These are phyloP conservation scores for Glossophaga mutica DNA, from an alignment of 2,797 vertebrate species.

Conservation along the genomic window DNA sequence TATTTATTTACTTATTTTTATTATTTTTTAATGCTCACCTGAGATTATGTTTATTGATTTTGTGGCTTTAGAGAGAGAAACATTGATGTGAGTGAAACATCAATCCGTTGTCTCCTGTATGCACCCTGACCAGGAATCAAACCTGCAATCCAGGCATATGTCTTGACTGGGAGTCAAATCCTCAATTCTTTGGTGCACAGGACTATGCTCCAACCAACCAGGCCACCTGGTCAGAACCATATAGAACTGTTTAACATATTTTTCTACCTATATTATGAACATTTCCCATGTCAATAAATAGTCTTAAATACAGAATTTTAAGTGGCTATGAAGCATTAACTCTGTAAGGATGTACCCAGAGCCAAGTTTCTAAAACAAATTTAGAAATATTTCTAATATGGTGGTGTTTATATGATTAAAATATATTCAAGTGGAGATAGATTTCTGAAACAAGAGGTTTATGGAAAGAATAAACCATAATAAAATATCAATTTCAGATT, in stretches of 20 bases:
- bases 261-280: background rate
- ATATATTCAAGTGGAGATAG: slow-evolving; percentile 40
- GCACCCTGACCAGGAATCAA: background rate
- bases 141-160: background rate
- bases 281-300: background rate
- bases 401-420: slow-evolving; percentile 38
- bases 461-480: slow-evolving; percentile 37
- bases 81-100: background rate
- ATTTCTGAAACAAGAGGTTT: slow-evolving; percentile 47
- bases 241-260: background rate
- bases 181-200: background rate
- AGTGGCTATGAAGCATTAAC: background rate
- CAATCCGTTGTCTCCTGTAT: background rate
- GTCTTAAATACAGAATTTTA: background rate
- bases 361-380: slow-evolving; percentile 32
- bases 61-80: background rate
- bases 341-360: background rate
- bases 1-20: background rate
- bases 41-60: background rate
- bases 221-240: background rate
- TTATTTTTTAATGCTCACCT: background rate
- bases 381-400: slow-evolving; percentile 46
- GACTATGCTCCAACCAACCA: background rate
- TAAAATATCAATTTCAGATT: background rate
- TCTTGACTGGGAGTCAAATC: background rate